phyloP scores from a whole-genome alignment of 1,140 invertebrate genomes.

The Drosophila sturtevanti region DNA sequence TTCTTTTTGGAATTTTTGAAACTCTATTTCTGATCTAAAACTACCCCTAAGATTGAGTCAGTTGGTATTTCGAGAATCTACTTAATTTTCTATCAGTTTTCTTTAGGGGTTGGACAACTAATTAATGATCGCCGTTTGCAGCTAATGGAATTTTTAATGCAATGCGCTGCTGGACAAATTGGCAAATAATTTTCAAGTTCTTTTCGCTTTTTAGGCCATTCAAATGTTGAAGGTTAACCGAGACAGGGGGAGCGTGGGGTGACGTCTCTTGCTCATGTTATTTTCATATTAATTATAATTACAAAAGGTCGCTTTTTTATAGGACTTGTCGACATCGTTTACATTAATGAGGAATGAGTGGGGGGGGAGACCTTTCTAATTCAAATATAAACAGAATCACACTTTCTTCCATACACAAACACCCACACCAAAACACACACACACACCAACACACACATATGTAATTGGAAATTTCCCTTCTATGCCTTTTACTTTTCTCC shows the following conservation, averaged over 20 bases:
- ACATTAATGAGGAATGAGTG: conserved; percentile 57
- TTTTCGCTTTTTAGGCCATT: conserved; percentile 13
- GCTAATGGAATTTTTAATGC: conserved; percentile 80
- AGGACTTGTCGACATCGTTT: conserved; percentile 52
- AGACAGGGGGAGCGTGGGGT: not conserved
- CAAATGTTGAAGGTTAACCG: too few relatives aligned
- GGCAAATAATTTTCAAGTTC: conserved; percentile 25
- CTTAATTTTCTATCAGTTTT: conserved; percentile 49
- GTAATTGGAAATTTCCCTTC: conserved; percentile 5
- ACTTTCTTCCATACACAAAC: conserved; percentile 4
- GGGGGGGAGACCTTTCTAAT: conserved; percentile 19
- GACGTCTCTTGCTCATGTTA: conserved; percentile 43
- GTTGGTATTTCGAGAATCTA: not conserved
- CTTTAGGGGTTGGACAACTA: conserved; percentile 29
- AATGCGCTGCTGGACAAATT: conserved; percentile 41
- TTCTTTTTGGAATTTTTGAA: too few relatives aligned
- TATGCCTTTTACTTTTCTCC: not conserved
- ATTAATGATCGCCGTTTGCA: conserved; percentile 69
- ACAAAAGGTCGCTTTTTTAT: conserved; percentile 64
- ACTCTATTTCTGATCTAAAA: not conserved
- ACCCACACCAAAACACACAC: not conserved
- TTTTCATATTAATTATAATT: conserved; percentile 78
- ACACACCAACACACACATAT: conserved; percentile 5
- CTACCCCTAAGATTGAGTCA: not conserved
- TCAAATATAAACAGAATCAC: conserved; percentile 44